These are phyloP conservation scores for Sebastes elongatus DNA, from an alignment of 2,797 vertebrate species.

Conservation along the genomic window DNA sequence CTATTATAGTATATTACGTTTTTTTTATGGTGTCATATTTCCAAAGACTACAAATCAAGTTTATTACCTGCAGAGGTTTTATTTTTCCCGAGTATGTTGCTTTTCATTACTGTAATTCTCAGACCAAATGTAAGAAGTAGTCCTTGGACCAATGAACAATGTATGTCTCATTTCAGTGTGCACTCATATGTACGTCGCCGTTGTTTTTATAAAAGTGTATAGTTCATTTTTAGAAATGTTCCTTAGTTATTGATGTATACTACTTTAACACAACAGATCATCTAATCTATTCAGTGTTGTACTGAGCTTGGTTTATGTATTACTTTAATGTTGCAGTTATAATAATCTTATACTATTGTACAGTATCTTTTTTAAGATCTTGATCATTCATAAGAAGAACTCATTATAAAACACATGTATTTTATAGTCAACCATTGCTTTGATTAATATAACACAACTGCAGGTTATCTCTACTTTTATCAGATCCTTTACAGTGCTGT, in stretches of 20 bases:
- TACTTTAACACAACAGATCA: conserved; percentile 33
- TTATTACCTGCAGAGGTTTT: not conserved
- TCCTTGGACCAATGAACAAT: conserved; percentile 30
- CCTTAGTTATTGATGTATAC: conserved; percentile 23
- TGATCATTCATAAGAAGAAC: conserved; percentile 11
- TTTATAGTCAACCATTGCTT: conserved; percentile 7
- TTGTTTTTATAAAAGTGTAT: conserved; percentile 35
- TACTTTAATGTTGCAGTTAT: conserved; percentile 8
- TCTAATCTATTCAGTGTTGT: conserved; percentile 2
- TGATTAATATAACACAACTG: conserved; percentile 5
- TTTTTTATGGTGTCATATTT: not conserved
- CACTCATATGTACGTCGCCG: conserved; percentile 6
- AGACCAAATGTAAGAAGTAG: conserved; percentile 25
- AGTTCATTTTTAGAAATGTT: conserved; percentile 26
- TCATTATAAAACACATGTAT: not conserved
- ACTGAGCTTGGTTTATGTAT: conserved; percentile 13
- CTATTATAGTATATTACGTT: not conserved
- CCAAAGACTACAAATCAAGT: conserved; percentile 8
- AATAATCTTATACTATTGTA: conserved; percentile 14
- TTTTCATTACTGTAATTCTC: conserved; percentile 14
- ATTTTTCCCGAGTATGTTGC: not conserved
- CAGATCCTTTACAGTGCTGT: conserved; percentile 21
- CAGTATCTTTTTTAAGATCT: conserved; percentile 4
- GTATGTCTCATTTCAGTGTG: conserved; percentile 20
- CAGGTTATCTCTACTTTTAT: conserved; percentile 23